Evolutionary conservation across 2,113 vertebrate genomes (phyloP), one percentile per base, ranked within the genome.

Genomic region (Podarcis muralis): DNA sequence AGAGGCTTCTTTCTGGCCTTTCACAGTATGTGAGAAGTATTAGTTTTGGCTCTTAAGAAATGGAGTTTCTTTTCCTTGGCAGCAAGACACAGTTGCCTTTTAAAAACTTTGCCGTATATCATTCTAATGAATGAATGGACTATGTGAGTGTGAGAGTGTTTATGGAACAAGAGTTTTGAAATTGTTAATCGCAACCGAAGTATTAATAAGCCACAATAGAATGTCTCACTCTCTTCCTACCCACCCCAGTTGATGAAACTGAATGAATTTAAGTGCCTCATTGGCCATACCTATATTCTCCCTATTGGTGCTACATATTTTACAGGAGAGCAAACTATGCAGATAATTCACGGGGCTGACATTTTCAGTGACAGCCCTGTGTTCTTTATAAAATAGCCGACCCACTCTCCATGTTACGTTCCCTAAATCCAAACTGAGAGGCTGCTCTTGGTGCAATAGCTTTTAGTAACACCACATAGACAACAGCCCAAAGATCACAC

Each of bases 51-150:
- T 90, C 76, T 32, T 88, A 81, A 84, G 76, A 91, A 93, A 59
- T 69, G 65, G 81, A 83, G 48, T 93, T 93, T 93, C 92, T 93
- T 94, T 95, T 93, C 40, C 88, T 95, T 95, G 89, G 88, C 93
- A 94, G 57, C 57, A 89, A 90, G 65, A 81, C 66, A 75, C 8
- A 87, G 87, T 86, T 90, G 37, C 48, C 83, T 89, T 95, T 92
- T 91, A 84, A 59, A 79, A 88, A 72, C 88, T 88, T 90, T 91
- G 8, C 32, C 74, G 66, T 77, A 62, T 81, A 69, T 83, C 86
- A 93, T 92, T 15, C 68, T 92, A 84, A 86, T 91, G 85, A 93
- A 89, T 77, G 65, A 93, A 88, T 77, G 48, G 65, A 65, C 48
- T 43, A 0, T 0, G 12, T 76, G 27, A 4, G 22, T 84, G 11